Evolutionary conservation across 2,113 vertebrate genomes (phyloP).

Genomic region (Megaceryle maxima): DNA sequence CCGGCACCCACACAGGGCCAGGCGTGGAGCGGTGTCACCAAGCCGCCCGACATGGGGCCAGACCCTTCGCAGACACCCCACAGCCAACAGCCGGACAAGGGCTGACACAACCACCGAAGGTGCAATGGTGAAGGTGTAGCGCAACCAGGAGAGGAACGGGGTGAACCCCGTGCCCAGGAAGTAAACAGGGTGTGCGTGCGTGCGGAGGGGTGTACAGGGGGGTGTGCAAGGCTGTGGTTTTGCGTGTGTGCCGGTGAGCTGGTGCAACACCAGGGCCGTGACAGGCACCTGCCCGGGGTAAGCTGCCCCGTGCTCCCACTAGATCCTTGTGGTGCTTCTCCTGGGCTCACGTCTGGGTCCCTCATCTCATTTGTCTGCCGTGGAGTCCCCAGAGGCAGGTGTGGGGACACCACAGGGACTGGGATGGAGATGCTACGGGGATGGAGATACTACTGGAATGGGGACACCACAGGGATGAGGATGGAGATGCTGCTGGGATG

Average conservation of each 20-base stretch:
- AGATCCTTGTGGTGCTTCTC: not conserved
- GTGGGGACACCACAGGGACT: not conserved
- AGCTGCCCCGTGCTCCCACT: accelerated
- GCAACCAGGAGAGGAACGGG: too few relatives aligned
- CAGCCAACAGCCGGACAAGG: not conserved
- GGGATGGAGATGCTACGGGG: too few relatives aligned
- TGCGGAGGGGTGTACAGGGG: not conserved
- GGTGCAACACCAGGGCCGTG: not conserved
- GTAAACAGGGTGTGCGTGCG: not conserved
- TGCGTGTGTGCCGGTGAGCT: too few relatives aligned
- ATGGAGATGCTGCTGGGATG: too few relatives aligned
- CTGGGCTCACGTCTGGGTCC: not conserved
- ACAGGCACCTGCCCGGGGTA: not conserved
- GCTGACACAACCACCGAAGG: not conserved
- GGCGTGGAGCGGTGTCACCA: not conserved
- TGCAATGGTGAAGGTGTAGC: too few relatives aligned
- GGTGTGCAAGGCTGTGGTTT: not conserved
- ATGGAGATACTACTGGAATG: not conserved
- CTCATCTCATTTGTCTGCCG: accelerated
- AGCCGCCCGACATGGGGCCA: too few relatives aligned
- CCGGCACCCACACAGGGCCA: not conserved
- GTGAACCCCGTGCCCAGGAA: not conserved
- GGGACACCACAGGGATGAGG: not conserved
- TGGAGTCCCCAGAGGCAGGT: not conserved
- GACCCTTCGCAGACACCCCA: not conserved